Base-by-base conservation (phyloP, 1,140 invertebrate genomes). In the Panagrolaimus sp. region DNA sequence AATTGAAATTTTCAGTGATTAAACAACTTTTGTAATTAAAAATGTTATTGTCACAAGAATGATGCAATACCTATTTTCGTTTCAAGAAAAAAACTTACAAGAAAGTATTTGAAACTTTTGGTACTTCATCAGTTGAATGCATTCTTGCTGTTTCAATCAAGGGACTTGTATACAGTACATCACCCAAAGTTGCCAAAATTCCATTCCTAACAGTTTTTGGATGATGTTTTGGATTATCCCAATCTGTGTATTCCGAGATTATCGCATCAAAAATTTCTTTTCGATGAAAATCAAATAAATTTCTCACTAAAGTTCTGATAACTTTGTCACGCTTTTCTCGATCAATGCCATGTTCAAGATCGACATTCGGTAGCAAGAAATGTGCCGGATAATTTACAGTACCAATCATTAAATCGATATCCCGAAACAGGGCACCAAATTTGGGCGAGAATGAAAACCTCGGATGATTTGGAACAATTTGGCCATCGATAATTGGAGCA, bases 211-310 rank as follows among this genome's bases (percentile, higher is more conserved):
- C 91, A 84, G 91, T 91, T 74, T 93, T 90, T 28, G 92, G 92
- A 88, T 94, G 91, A 46, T 80, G 73, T 45, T 80, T 83, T 26
- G 93, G 91, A 74, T 90, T 87, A 80, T 94, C 92, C 94, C 94
- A 96, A 83, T 96, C 93, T 2, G 92, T 96, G 84, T 98, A 98
- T 83, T 97, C 93, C 84, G 97, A 96, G 73, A 96, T 90, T 26
- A 95, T 89, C 46, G 94, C 96, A 79, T 94, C 93, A 85, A 94
- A 94, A 83, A 98, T 96, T 84, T 98, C 94, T 78, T 92, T 93
- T 72, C 95, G 87, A 84, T 97, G 94, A 85, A 92, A 76, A 63
- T 78, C 71, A 66, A 73, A 83, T 7, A 93, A 90, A 83, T 92
- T 91, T 24, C 92, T 90, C 48, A 89, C 87, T 80, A 97, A 92